Evolutionary conservation across 2,888 invertebrate species (phyloP), one percentile per base, ranked within the genome.

Genomic region (Cantharis rustica): DNA sequence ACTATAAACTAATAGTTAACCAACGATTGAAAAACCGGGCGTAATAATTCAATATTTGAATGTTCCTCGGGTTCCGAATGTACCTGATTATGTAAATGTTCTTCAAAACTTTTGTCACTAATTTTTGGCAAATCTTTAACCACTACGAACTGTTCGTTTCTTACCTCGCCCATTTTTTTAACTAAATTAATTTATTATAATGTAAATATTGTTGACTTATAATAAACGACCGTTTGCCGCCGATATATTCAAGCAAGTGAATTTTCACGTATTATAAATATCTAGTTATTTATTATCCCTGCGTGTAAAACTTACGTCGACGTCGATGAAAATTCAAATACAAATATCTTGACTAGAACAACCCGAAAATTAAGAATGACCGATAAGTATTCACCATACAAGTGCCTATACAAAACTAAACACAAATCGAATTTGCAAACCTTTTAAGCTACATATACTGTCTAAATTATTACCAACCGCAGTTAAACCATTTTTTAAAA

Each of bases 61-160:
- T 69, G 62, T 3, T 69, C 68, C 10, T 27, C 62, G 47, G 61
- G 77, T 75, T 69, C 62, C 7, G 72, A 78, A 63, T 77, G 80
- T 17, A 85, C 86, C 15, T 84, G 82, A 68, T 86, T 87, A 78
- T 86, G 86, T 75, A 86, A 86, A 79, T 84, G 64, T n/a, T 31
- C 31, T n/a, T 31, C 31, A 31, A 62, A 26, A 11, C 26, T 15
- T 71, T 71, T 16, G 16, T 61, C 31, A 13, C 31, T 16, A 17
- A 17, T 17, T 69, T 69, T 26, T 13, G 27, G 13, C 15, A 16
- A 13, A 71, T 16, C 23, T 61, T 62, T 63, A 20, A 27, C 27
- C n/a, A 68, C 27, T 5, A 26, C 47, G 47, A n/a, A n/a, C 47
- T 47, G 16, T 27, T 68, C 68, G n/a, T 27, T 68, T 68, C 31